Conservation (phyloP, 2,888 invertebrate genomes). For the Agrotis segetum region DNA sequence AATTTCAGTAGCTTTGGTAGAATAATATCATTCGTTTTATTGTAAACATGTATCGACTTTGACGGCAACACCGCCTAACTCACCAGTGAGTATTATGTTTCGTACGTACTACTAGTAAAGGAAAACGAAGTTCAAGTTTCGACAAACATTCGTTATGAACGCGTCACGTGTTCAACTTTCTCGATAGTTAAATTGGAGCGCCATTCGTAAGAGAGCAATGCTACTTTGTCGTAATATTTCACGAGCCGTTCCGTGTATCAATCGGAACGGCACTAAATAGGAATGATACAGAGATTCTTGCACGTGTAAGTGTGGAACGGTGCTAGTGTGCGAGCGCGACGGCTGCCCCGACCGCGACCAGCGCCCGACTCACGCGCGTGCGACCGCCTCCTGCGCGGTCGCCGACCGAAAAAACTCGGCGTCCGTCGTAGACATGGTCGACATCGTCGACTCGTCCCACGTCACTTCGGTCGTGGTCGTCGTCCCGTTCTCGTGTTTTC, state of each 20-base stretch:
- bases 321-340: constrained; percentile 89
- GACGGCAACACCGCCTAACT: constrained; percentile 65
- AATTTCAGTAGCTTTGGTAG: constrained; percentile 90
- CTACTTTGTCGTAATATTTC: constrained; percentile 72
- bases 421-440: constrained; percentile 88
- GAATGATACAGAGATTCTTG: constrained; percentile 84
- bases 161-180: constrained; percentile 67
- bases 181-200: constrained; percentile 69
- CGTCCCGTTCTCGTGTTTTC: constrained; percentile 87
- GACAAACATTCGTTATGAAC: constrained; percentile 61
- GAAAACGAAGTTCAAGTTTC: constrained; percentile 69
- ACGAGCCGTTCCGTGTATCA: constrained; percentile 66
- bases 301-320: constrained; percentile 87
- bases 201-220: constrained; percentile 79
- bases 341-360: constrained; percentile 88
- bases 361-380: constrained; percentile 88
- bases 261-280: constrained; percentile 72
- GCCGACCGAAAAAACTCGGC: constrained; percentile 91
- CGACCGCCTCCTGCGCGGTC: constrained; percentile 90
- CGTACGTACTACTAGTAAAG: constrained; percentile 72
- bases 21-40: constrained; percentile 84
- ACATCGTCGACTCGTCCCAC: constrained; percentile 89
- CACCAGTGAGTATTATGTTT: constrained; percentile 80
- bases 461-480: constrained; percentile 87
- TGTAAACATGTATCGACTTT: constrained; percentile 70